Conservation (phyloP, 2,888 invertebrate species). For the Dolichopus griseipennis region DNA sequence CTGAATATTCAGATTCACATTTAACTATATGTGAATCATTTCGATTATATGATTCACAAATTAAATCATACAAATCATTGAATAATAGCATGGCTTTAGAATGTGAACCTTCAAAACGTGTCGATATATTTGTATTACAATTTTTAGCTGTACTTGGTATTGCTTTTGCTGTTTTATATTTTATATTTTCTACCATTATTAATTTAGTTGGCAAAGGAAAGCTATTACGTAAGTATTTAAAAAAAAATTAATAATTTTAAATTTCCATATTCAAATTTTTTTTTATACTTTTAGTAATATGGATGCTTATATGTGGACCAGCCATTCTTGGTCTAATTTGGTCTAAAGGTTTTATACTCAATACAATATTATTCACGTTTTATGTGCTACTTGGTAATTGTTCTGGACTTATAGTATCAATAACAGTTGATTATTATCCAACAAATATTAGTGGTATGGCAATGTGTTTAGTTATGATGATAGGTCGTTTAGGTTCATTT, state of each 20-base stretch:
- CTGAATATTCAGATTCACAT: slow-evolving; percentile 37
- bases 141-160: slow-evolving; percentile 56
- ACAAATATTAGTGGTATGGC: slow-evolving; percentile 47
- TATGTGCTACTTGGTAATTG: slow-evolving; percentile 51
- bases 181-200: slow-evolving; percentile 52
- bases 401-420: slow-evolving; percentile 50
- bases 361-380: slow-evolving; percentile 51
- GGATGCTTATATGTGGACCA: slow-evolving; percentile 47
- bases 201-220: slow-evolving; percentile 47
- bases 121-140: slow-evolving; percentile 52
- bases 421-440: slow-evolving; percentile 51
- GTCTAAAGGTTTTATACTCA: slow-evolving; percentile 48
- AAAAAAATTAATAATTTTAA: neutral
- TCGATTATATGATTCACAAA: slow-evolving; percentile 29
- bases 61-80: neutral
- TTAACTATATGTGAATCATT: slow-evolving; percentile 29
- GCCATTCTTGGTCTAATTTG: slow-evolving; percentile 54
- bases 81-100: slow-evolving; percentile 10
- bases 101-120: slow-evolving; percentile 44
- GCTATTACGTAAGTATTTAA: slow-evolving; percentile 38
- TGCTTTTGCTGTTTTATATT: slow-evolving; percentile 53
- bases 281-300: slow-evolving; percentile 26
- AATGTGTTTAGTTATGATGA: slow-evolving; percentile 40
- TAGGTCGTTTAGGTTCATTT: slow-evolving; percentile 38
- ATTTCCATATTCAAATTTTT: neutral